phyloP scores from a whole-genome alignment of 2,797 vertebrate genomes.

The Microctenopoma lineatum region DNA sequence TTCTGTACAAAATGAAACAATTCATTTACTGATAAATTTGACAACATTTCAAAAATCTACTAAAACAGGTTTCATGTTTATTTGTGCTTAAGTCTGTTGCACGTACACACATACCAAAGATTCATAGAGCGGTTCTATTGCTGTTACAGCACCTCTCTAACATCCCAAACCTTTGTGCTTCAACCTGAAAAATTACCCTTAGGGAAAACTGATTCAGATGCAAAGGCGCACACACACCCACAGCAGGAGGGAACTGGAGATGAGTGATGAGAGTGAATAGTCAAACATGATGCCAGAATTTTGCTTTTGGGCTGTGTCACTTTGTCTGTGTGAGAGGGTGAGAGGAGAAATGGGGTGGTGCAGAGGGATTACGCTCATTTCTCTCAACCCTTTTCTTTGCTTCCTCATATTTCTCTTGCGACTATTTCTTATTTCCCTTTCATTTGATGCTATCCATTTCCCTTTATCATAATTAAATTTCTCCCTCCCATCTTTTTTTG shows the following conservation, averaged over 20 bases:
- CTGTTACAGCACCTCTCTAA: constrained; percentile 14
- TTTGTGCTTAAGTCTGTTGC: not conserved
- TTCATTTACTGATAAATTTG: constrained; percentile 7
- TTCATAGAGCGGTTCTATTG: too few species aligned
- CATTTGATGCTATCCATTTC: not conserved
- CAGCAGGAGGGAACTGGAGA: constrained; percentile 38
- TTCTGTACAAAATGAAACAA: not conserved
- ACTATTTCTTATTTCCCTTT: not conserved
- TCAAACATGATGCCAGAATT: constrained; percentile 53
- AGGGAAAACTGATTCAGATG: constrained; percentile 50
- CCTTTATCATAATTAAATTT: not conserved
- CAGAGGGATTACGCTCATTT: constrained; percentile 26
- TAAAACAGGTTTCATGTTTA: not conserved
- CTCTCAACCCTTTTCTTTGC: constrained; percentile 19
- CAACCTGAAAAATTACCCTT: constrained; percentile 42
- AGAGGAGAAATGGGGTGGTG: constrained; percentile 16
- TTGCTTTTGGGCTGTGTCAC: constrained; percentile 54
- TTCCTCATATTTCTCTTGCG: not conserved
- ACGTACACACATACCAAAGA: not conserved
- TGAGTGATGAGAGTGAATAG: constrained; percentile 49
- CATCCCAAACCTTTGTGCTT: constrained; percentile 40
- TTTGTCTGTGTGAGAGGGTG: constrained; percentile 14
- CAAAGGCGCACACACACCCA: constrained; percentile 40
- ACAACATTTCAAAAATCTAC: not conserved
- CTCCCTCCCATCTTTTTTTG: not conserved